phyloP scores from a whole-genome alignment of 2,797 vertebrate species.

The Malacoraja senta region DNA sequence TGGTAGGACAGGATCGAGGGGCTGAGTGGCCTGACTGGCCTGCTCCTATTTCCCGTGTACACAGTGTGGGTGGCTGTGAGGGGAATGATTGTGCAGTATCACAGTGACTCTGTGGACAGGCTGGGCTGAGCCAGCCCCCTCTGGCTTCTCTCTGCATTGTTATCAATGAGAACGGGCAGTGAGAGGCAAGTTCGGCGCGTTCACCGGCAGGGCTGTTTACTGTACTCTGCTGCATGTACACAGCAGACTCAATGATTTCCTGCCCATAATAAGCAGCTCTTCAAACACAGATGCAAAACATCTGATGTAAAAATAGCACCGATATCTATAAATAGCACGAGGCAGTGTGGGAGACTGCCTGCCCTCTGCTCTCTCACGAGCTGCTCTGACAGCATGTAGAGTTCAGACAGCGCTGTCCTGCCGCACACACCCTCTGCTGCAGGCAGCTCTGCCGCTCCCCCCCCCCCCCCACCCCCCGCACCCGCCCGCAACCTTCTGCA shows the following conservation, averaged over 20 bases:
- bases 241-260: background rate
- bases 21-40: no score
- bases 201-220: background rate
- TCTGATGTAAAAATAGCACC: conserved; percentile 32
- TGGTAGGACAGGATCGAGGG: no score
- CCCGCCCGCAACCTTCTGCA: background rate
- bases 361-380: background rate
- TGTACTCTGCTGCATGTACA: background rate
- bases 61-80: no score
- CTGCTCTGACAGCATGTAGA: background rate
- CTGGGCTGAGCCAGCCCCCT: background rate
- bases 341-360: background rate
- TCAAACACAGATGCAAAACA: conserved; percentile 4
- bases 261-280: conserved; percentile 22
- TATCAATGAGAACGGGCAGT: background rate
- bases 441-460: background rate
- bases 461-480: background rate
- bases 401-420: background rate
- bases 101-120: background rate
- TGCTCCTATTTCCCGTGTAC: background rate
- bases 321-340: background rate
- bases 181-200: no score
- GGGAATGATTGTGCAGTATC: no score
- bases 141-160: background rate
- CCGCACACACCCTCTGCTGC: background rate